A percentile compares a stretch with the other conserved stretches of the same genome.
phyloP scores from a whole-genome alignment of 2,113 vertebrate species.

The Trichechus manatus region DNA sequence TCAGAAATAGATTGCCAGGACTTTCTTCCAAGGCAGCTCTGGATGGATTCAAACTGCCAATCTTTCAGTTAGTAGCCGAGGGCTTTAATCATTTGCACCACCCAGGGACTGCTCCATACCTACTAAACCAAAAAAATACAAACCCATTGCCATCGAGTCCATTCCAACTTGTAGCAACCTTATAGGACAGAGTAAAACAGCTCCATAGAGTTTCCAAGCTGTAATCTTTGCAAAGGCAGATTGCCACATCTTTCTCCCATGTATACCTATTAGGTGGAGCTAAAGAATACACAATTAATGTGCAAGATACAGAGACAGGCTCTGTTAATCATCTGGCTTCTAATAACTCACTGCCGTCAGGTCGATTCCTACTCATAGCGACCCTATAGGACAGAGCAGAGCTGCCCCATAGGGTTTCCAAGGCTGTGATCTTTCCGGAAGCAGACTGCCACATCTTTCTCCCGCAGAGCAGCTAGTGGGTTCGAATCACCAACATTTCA shows the following conservation, averaged over 20 bases:
- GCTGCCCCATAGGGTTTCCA: neutral
- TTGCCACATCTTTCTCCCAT: neutral
- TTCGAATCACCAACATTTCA: neutral
- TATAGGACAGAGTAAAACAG: neutral
- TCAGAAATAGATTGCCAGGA: neutral
- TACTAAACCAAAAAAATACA: neutral
- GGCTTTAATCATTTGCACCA: neutral
- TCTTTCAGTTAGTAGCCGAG: neutral
- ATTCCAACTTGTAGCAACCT: neutral
- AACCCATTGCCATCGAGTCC: neutral
- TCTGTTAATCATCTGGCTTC: too few species aligned
- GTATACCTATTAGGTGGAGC: neutral
- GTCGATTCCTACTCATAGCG: neutral
- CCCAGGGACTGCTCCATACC: neutral
- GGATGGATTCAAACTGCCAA: neutral
- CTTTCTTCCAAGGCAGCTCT: neutral
- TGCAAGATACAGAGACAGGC: neutral
- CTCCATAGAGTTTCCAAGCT: neutral
- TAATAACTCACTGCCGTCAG: neutral
- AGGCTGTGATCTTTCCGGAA: neutral
- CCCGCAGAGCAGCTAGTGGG: neutral
- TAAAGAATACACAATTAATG: neutral
- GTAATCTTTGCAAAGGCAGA: neutral
- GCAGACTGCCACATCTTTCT: neutral
- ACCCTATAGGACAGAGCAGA: neutral